Percentiles rank a stretch among this genome's conserved stretches.
Conservation (phyloP, 2,888 invertebrate species). For the Chaetoderma sp. region DNA sequence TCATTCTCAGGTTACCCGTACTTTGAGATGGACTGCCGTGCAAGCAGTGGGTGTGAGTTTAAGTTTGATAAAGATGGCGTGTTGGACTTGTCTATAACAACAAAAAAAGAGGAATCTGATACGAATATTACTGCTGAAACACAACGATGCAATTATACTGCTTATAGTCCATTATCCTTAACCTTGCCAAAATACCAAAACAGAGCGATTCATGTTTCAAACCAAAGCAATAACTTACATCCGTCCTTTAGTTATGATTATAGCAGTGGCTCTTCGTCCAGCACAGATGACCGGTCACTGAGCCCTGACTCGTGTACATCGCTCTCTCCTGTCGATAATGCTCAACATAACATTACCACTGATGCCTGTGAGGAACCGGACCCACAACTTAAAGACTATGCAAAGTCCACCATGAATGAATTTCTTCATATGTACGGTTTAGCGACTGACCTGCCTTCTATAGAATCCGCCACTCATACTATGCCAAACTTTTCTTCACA, state of each 20-base stretch:
- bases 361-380: slow-evolving; percentile 12
- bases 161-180: not conserved
- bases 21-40: too few relatives aligned
- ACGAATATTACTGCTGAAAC: not conserved
- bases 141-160: not conserved
- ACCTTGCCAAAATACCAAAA: not conserved
- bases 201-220: too few relatives aligned
- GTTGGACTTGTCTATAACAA: slow-evolving; percentile 13
- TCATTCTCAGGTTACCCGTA: not conserved
- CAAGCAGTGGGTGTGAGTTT: too few relatives aligned
- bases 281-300: not conserved
- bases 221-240: not conserved
- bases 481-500: slow-evolving; percentile 79
- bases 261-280: not conserved
- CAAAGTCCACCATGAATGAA: slow-evolving; percentile 84
- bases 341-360: not conserved
- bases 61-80: not conserved
- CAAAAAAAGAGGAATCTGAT: not conserved
- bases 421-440: slow-evolving; percentile 82
- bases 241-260: too few relatives aligned
- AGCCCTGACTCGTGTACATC: not conserved
- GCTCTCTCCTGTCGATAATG: not conserved
- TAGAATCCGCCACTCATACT: slow-evolving; percentile 75
- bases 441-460: slow-evolving; percentile 78
- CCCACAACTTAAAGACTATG: slow-evolving; percentile 79